phyloP scores from a whole-genome alignment of 1,140 invertebrate species.

The Macrobrachium rosenbergii region DNA sequence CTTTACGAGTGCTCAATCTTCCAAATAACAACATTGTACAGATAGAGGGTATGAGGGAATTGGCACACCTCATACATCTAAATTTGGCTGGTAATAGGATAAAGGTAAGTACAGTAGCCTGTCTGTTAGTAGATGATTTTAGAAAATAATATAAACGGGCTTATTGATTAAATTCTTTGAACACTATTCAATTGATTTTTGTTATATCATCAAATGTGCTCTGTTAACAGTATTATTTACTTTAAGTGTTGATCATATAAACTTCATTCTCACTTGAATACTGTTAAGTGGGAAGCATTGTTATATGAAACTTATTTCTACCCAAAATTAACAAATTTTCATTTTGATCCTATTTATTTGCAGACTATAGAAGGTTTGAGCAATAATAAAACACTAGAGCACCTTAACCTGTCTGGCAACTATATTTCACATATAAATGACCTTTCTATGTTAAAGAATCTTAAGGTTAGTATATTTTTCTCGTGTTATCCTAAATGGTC shows the following conservation, averaged over 20 bases:
- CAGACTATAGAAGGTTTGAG: conserved; percentile 85
- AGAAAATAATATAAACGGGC: neutral
- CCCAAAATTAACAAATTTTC: conserved; percentile 36
- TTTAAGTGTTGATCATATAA: too few relatives aligned
- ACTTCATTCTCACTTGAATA: too few relatives aligned
- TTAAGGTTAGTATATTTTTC: conserved; percentile 78
- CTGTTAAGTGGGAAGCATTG: neutral
- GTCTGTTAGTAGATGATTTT: neutral
- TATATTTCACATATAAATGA: conserved; percentile 86
- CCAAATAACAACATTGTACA: conserved; percentile 89
- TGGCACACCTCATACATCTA: conserved; percentile 83
- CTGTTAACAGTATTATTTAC: too few relatives aligned
- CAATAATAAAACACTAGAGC: conserved; percentile 83
- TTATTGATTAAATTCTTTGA: neutral
- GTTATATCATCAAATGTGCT: too few relatives aligned
- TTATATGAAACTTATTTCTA: too few relatives aligned
- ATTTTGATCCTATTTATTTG: conserved; percentile 71
- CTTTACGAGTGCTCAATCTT: conserved; percentile 84
- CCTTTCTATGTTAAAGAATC: conserved; percentile 82
- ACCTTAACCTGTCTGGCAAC: conserved; percentile 90
- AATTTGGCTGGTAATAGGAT: conserved; percentile 82
- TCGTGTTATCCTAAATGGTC: too few relatives aligned
- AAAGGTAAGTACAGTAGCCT: conserved; percentile 72
- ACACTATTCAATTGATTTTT: too few relatives aligned
- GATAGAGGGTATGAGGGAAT: conserved; percentile 89